Evolutionary conservation across 2,888 invertebrate species (phyloP).

Genomic region (Lasius fuliginosus): DNA sequence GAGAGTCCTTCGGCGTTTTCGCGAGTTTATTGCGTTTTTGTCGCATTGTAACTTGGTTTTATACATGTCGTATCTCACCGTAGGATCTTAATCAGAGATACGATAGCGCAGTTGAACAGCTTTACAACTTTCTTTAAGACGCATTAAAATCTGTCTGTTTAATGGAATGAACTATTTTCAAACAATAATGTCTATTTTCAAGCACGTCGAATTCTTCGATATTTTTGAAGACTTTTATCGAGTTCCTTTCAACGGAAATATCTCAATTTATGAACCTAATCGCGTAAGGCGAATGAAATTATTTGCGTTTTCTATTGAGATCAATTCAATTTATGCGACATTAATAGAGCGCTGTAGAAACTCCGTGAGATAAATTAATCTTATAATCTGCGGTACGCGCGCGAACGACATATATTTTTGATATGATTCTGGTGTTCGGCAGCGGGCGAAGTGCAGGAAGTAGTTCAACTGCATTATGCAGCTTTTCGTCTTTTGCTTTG

Average conservation of each 20-base stretch:
- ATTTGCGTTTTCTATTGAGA: conserved; percentile 9
- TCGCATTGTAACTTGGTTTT: conserved; percentile 24
- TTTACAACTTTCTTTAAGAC: conserved; percentile 31
- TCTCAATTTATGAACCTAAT: not conserved
- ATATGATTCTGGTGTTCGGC: not conserved
- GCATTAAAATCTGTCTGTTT: conserved; percentile 12
- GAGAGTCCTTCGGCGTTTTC: not conserved
- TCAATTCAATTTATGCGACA: conserved; percentile 7
- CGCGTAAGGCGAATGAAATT: conserved; percentile 8
- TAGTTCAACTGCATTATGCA: not conserved
- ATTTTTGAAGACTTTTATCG: not conserved
- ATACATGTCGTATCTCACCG: conserved; percentile 8
- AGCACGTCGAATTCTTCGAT: not conserved
- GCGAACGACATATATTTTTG: not conserved
- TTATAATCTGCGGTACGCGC: not conserved
- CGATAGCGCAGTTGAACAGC: not conserved
- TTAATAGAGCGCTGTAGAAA: not conserved
- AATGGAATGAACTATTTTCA: not conserved
- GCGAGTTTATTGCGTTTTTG: not conserved
- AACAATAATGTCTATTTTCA: not conserved
- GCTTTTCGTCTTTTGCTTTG: not conserved
- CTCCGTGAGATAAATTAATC: conserved; percentile 1
- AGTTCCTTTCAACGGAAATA: not conserved
- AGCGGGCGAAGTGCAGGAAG: not conserved
- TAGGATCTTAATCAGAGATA: conserved; percentile 31